Base-by-base conservation (phyloP, 30 jellyfish, hydroid and myxozoan species). In the Aurelia sp. region DNA sequence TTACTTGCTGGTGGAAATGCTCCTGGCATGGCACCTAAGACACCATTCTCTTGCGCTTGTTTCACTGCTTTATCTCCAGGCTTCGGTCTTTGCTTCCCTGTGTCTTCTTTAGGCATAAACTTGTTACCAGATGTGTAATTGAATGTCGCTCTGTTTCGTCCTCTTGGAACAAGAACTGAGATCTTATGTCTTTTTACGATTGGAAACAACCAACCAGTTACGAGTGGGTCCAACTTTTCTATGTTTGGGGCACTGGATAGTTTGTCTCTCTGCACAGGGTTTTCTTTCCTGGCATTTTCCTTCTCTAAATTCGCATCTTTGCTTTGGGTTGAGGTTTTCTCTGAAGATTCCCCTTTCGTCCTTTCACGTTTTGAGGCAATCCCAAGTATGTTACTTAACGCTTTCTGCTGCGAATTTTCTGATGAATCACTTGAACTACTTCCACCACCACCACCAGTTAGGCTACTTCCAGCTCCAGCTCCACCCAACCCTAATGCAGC, bases 161-260 rank as follows among this genome's bases (percentile, higher is more conserved):
- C 91, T 69, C 91, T 81, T 51, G 91, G 91, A 6, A 81, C 91
- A 23, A 81, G 91, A 22, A 81, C 91, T 6, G 91, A 81, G 21
- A 81, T 53, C 33, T 73, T 70, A 70, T 70, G 74, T 33, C 91
- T 53, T 47, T 81, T 81, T 7, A 37, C 81, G 44, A 66, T 50
- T 5, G 85, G 85, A 66, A 73, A 21, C 64, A 73, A 62, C 31
- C 31, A 58, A 23, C 81, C 85, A 20, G 73, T 75, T 7, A 75
- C 61, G n/a, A 23, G 50, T 44, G 51, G 18, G 20, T 44, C 66
- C 17, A 13, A 37, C 19, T 20, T 71, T 55, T 74, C 75, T 15
- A 23, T 75, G 4, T 41, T 20, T 4, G 86, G 86, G 41, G 74
- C 74, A 33, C 50, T 75, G 63, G 41, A 75, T 20, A 75, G 66